phyloP scores from a whole-genome alignment of 2,888 invertebrate species.

The Drosophila helvetica region DNA sequence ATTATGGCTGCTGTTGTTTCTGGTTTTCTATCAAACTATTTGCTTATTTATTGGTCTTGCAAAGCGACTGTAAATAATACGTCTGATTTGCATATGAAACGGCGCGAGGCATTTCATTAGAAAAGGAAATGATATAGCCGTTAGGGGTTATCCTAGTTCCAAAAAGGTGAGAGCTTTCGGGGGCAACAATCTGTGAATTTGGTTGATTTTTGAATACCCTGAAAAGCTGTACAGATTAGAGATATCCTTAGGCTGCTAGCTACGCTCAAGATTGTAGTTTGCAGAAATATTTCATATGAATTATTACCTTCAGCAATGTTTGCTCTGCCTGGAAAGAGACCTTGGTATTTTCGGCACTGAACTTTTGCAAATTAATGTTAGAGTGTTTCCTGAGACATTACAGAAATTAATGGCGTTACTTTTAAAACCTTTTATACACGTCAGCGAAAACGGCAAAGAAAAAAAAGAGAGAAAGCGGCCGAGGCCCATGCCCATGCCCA shows the following conservation, averaged over 20 bases:
- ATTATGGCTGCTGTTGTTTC: constrained; percentile 41
- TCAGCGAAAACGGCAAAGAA: constrained; percentile 34
- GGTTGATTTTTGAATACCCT: background rate
- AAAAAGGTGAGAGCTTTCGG: background rate
- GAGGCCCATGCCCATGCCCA: background rate
- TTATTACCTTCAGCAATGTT: background rate
- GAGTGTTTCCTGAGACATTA: constrained; percentile 63
- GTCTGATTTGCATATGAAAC: constrained; percentile 26
- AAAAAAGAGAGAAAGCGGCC: constrained; percentile 18
- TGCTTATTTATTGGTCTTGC: constrained; percentile 48
- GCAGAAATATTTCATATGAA: too few species aligned
- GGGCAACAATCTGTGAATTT: too few species aligned
- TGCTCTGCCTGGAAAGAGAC: background rate
- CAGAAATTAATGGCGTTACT: constrained; percentile 76
- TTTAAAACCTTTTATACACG: constrained; percentile 71
- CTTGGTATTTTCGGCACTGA: constrained; percentile 37
- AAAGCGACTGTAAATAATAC: constrained; percentile 40
- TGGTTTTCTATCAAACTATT: constrained; percentile 61
- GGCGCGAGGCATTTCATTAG: constrained; percentile 31
- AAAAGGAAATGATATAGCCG: constrained; percentile 9
- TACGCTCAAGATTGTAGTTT: too few species aligned
- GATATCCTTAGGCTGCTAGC: too few species aligned
- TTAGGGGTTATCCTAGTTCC: background rate
- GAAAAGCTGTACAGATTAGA: too few species aligned
- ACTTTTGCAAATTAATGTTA: constrained; percentile 39